phyloP scores from a whole-genome alignment of 2,888 invertebrate genomes.

The Salticus scenicus region DNA sequence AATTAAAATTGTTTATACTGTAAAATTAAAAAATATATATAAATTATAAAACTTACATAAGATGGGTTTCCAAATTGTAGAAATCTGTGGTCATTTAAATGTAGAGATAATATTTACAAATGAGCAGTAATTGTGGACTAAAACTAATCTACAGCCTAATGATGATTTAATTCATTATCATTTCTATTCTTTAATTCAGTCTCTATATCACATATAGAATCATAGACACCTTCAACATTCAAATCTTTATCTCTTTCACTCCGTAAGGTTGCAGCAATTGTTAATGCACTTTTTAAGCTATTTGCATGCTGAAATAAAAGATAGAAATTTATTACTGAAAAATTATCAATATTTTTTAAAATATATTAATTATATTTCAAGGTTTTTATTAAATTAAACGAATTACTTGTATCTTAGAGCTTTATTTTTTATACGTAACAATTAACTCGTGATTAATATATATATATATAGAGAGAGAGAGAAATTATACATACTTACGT shows the following conservation, averaged over 20 bases:
- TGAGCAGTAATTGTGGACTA: neutral
- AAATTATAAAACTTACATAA: neutral
- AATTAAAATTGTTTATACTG: no score
- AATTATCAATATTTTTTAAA: no score
- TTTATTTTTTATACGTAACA: no score
- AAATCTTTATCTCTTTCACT: slow-evolving; percentile 38
- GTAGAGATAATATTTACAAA: neutral
- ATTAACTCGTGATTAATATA: no score
- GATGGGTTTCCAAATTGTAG: neutral
- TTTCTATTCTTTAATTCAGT: slow-evolving; percentile 38
- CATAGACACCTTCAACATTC: slow-evolving; percentile 37
- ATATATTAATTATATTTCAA: no score
- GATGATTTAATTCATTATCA: slow-evolving; percentile 17
- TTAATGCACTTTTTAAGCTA: slow-evolving; percentile 59
- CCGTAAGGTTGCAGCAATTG: slow-evolving; percentile 42
- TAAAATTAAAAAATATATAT: no score
- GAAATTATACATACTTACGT: slow-evolving; percentile 32
- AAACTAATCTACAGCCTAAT: neutral
- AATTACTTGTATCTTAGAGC: no score
- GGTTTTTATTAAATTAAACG: no score
- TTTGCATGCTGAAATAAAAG: slow-evolving; percentile 45
- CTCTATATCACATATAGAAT: slow-evolving; percentile 48
- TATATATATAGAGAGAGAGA: neutral
- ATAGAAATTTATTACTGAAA: no score
- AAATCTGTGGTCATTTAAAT: neutral